phyloP scores from a whole-genome alignment of 2,113 vertebrate species.

The Peromyscus polionotus region DNA sequence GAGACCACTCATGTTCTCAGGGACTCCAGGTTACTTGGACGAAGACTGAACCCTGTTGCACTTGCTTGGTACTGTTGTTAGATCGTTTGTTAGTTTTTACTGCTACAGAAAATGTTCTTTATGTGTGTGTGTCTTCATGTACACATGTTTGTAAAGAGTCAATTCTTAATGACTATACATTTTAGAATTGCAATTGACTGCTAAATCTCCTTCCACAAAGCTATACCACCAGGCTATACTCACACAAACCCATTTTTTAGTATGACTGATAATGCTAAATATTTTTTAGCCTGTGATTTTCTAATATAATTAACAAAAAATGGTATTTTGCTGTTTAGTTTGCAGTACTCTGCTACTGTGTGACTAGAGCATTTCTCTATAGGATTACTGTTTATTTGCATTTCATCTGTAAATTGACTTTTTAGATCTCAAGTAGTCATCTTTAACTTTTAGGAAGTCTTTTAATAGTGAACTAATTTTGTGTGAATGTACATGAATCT shows the following conservation, averaged over 20 bases:
- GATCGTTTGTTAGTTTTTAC: slow-evolving; percentile 43
- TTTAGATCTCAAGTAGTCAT: background rate
- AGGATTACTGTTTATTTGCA: background rate
- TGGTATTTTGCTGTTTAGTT: background rate
- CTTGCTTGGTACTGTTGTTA: background rate
- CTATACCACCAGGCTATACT: background rate
- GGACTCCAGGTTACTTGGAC: background rate
- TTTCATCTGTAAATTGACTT: slow-evolving; percentile 28
- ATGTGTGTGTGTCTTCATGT: background rate
- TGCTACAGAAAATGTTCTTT: background rate
- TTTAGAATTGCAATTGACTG: slow-evolving; percentile 1
- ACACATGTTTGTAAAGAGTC: background rate
- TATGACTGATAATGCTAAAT: background rate
- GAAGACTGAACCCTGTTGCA: background rate
- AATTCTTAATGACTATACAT: slow-evolving; percentile 27
- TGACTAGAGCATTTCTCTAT: background rate
- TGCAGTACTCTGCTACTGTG: background rate
- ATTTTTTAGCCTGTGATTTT: slow-evolving; percentile 47
- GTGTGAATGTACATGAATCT: background rate
- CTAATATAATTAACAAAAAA: background rate
- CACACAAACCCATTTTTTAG: background rate
- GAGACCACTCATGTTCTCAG: background rate
- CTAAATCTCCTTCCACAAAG: background rate
- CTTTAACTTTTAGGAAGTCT: slow-evolving; percentile 28
- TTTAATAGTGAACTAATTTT: slow-evolving; percentile 20